Evolutionary conservation across 53 echinoderm and acorn worm genomes (phyloP).

Genomic region (Holothuria scabra): DNA sequence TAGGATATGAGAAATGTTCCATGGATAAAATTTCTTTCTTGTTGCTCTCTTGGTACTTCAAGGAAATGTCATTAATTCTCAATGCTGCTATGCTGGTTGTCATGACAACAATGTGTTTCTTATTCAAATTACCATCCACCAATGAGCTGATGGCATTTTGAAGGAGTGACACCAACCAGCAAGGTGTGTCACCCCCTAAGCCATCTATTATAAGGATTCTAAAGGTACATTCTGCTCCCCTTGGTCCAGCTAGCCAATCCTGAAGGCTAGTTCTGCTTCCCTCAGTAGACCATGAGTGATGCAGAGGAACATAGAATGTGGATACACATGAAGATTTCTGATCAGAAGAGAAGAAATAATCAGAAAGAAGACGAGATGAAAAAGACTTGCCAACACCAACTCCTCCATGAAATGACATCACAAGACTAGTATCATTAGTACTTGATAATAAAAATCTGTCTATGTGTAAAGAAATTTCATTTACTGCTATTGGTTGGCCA

Average conservation of each 20-base stretch:
- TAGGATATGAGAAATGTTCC: background rate
- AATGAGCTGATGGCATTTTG: conserved; percentile 18
- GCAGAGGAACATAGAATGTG: conserved; percentile 26
- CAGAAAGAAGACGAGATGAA: conserved; percentile 61
- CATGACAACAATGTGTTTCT: conserved; percentile 30
- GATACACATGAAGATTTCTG: conserved; percentile 1
- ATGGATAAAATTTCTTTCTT: conserved; percentile 3
- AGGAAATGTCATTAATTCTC: conserved; percentile 3
- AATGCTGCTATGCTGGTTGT: conserved; percentile 21
- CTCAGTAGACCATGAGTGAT: background rate
- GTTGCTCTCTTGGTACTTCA: conserved; percentile 38
- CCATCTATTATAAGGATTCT: conserved; percentile 68
- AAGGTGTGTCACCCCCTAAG: conserved; percentile 61
- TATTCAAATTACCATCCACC: background rate
- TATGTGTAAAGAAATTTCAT: conserved; percentile 51
- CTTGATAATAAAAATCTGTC: conserved; percentile 15
- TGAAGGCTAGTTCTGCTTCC: background rate
- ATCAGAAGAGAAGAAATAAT: background rate
- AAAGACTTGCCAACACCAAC: conserved; percentile 87
- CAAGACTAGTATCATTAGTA: conserved; percentile 24
- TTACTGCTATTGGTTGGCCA: conserved; percentile 70
- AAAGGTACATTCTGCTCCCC: conserved; percentile 45
- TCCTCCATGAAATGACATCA: conserved; percentile 88
- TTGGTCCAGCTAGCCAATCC: conserved; percentile 18
- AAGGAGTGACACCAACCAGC: conserved; percentile 29